phyloP scores from a whole-genome alignment of 2,113 vertebrate species.

The Ictalurus furcatus region DNA sequence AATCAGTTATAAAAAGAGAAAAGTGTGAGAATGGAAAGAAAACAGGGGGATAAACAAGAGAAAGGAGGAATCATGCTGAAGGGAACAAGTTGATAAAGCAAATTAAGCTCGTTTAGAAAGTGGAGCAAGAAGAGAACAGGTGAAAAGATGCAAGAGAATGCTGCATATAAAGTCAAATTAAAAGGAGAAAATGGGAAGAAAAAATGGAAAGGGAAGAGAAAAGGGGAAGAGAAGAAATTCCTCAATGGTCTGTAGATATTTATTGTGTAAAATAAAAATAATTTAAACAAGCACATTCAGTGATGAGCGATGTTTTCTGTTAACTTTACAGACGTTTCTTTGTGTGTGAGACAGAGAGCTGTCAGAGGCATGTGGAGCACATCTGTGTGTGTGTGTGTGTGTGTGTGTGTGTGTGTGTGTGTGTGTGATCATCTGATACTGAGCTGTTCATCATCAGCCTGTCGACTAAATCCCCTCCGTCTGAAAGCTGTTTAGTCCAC shows the following conservation, averaged over 20 bases:
- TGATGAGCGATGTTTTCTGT: constrained; percentile 20
- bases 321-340: constrained; percentile 31
- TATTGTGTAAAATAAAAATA: constrained; percentile 17
- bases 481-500: constrained; percentile 36
- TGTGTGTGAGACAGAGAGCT: constrained; percentile 17
- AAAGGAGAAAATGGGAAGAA: background rate
- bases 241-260: constrained; percentile 1
- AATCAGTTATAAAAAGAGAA: background rate
- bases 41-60: background rate
- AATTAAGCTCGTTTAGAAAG: background rate
- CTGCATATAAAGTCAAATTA: background rate
- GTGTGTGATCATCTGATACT: constrained; percentile 72
- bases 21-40: background rate
- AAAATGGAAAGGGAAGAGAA: background rate
- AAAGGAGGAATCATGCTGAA: background rate
- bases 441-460: constrained; percentile 67
- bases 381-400: constrained; percentile 14
- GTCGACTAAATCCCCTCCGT: constrained; percentile 61
- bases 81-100: background rate
- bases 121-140: background rate
- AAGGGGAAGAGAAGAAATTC: background rate
- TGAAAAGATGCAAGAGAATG: background rate
- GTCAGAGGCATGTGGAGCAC: constrained; percentile 31
- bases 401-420: constrained; percentile 10
- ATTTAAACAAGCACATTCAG: constrained; percentile 7